Base-by-base conservation (phyloP, 1,140 invertebrate species). In the Parasteatoda tepidariorum region DNA sequence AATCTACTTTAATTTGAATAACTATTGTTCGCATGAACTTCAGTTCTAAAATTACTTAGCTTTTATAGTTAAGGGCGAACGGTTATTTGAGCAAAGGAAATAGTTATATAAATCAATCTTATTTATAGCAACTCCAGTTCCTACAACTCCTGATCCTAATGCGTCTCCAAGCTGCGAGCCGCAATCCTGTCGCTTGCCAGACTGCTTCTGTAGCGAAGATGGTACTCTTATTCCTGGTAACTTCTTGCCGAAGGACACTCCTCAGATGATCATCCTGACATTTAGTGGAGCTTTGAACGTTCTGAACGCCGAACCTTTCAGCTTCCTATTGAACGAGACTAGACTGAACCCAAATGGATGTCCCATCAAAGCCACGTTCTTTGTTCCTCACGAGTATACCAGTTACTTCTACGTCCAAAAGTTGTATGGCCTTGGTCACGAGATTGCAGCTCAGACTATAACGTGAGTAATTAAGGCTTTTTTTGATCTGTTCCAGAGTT, bases 141-240 rank as follows among this genome's bases (percentile, higher is more conserved):
- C 67, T 28, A 75, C 67, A 2, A 87, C 85, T 11, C 61, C 71
- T 1, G 88, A 88, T 74, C 86, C 87, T 2, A 70, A 96, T 88
- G 90, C 94, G 79, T 95, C 95, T 3, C 90, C 91, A 54, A 93
- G 92, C 88, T 98, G 96, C 87, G 93, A 97, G 85, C 90, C 91
- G 1, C 89, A 92, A 0, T 90, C 93, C 57, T 98, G 97, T 87
- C 88, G 91, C 64, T 90, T 98, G 73, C 97, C 97, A 9, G 95
- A 97, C 86, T 98, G 97, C 88, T 97, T 94, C 89, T 98, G 97
- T 88, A 96, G 95, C 4, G 94, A 94, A 87, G 95, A 97, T 89
- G 96, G 95, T 7, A 97, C 95, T 0, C 88, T 92, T 31, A 95
- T 97, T 86, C 96, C 96, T 4, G 95, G 85, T 5, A 73, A 83